phyloP scores from a whole-genome alignment of 2,797 vertebrate species.

The Onychomys leucogaster region DNA sequence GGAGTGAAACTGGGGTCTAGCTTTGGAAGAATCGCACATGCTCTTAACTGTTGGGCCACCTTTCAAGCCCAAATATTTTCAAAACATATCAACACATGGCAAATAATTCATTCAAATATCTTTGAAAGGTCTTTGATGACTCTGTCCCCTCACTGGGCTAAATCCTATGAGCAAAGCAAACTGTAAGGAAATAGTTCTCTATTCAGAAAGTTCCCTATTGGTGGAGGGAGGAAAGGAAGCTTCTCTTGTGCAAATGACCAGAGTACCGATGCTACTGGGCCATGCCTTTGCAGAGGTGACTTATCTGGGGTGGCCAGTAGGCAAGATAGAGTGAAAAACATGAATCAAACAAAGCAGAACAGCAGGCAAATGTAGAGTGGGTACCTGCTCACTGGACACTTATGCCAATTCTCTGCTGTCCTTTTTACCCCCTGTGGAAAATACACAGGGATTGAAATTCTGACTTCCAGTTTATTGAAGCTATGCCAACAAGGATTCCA shows the following conservation, averaged over 20 bases:
- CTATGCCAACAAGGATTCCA: background rate
- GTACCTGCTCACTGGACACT: background rate
- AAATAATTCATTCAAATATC: background rate
- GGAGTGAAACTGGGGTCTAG: background rate
- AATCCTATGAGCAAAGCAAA: background rate
- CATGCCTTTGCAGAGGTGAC: background rate
- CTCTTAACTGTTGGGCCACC: background rate
- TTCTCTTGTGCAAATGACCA: background rate
- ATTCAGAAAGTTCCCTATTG: background rate
- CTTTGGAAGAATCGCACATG: background rate
- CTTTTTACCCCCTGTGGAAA: background rate
- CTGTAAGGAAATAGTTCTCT: background rate
- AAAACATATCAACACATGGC: background rate
- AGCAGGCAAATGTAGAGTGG: accelerated
- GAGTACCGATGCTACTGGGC: background rate
- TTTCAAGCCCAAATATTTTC: background rate
- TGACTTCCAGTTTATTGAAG: background rate
- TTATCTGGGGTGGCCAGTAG: accelerated
- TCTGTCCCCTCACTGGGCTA: background rate
- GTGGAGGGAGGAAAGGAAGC: background rate
- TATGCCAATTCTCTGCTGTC: background rate
- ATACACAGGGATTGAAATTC: background rate
- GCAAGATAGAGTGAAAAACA: background rate
- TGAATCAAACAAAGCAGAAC: background rate
- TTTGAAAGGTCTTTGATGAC: background rate